Evolutionary conservation across 1,140 invertebrate genomes (phyloP).

Genomic region (Cylas formicarius): DNA sequence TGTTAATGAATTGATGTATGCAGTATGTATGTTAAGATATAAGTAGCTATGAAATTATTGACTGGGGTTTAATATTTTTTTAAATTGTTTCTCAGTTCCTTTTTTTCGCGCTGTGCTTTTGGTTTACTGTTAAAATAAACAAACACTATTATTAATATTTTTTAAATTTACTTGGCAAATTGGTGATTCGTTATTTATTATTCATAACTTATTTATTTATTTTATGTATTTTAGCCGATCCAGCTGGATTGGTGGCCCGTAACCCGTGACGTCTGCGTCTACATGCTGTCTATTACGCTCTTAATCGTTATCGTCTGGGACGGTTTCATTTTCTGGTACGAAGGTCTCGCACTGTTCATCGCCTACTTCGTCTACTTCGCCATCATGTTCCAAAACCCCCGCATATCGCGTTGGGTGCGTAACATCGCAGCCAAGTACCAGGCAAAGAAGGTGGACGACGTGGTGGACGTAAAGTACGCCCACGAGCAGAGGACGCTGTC

Average conservation of each 20-base stretch:
- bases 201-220: conserved; percentile 1
- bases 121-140: background rate
- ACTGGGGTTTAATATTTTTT: background rate
- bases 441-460: conserved; percentile 5
- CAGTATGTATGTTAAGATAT: no score
- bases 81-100: background rate
- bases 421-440: conserved; percentile 5
- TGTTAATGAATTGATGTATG: no score
- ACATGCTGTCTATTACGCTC: conserved; percentile 66
- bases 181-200: background rate
- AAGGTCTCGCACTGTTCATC: conserved; percentile 60
- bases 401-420: conserved; percentile 37
- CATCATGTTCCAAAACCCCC: conserved; percentile 52
- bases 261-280: conserved; percentile 75
- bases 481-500: no score
- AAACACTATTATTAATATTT: no score
- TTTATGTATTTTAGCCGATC: conserved; percentile 58
- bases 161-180: no score
- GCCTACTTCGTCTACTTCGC: conserved; percentile 62
- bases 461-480: no score
- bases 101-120: background rate
- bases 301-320: conserved; percentile 75
- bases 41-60: no score
- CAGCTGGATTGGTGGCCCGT: conserved; percentile 76
- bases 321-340: conserved; percentile 70